A percentile compares a stretch with the other conserved stretches of the same genome.
phyloP scores from a whole-genome alignment of 2,888 invertebrate species.

The Campoletis raptor region DNA sequence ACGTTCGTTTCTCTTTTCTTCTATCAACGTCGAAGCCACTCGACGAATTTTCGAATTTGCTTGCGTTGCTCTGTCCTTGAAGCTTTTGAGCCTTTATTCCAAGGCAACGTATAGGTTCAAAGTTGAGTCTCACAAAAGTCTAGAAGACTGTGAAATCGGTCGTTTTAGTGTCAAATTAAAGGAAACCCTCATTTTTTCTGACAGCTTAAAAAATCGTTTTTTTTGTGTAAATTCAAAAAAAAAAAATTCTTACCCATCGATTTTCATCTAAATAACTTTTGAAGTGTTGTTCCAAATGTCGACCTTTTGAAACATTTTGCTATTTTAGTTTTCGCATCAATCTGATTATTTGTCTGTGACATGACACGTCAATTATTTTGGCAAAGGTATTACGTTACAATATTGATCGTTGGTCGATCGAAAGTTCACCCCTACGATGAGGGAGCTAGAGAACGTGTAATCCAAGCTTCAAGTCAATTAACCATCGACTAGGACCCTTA shows the following conservation, averaged over 20 bases:
- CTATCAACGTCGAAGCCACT: constrained; percentile 32
- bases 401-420: constrained; percentile 8
- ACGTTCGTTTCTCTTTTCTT: constrained; percentile 21
- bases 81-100: constrained; percentile 1
- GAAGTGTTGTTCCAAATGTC: neutral
- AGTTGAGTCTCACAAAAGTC: neutral
- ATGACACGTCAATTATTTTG: constrained; percentile 8
- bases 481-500: constrained; percentile 1
- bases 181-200: neutral
- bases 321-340: neutral
- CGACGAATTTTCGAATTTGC: constrained; percentile 52
- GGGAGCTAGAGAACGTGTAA: constrained; percentile 10
- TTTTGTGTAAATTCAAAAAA: neutral
- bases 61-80: constrained; percentile 50
- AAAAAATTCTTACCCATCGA: neutral
- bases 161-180: neutral
- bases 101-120: neutral
- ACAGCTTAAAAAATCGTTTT: neutral
- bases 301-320: neutral
- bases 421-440: neutral
- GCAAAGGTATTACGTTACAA: neutral
- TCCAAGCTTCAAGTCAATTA: neutral
- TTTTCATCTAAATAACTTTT: neutral
- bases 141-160: neutral
- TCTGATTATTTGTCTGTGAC: neutral